Percentiles rank a stretch among this genome's conserved stretches.
phyloP scores from a whole-genome alignment of 2,113 vertebrate species.

The Panthera tigris region DNA sequence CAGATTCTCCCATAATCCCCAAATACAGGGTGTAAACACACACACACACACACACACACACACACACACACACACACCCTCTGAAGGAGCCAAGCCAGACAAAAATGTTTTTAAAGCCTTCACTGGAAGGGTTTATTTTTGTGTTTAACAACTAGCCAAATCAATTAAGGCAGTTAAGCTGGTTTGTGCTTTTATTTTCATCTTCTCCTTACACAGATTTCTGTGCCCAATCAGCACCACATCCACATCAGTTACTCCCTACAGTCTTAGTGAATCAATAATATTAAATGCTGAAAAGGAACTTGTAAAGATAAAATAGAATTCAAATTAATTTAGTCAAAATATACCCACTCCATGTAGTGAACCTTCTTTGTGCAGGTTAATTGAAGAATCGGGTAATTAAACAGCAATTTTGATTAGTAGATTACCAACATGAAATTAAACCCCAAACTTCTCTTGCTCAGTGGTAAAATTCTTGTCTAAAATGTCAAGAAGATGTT shows the following conservation, averaged over 20 bases:
- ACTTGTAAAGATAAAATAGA: conserved; percentile 20
- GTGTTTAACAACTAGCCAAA: background rate
- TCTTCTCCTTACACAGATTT: background rate
- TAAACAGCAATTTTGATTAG: conserved; percentile 56
- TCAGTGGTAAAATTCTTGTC: conserved; percentile 35
- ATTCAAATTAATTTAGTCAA: conserved; percentile 50
- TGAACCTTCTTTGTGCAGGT: conserved; percentile 22
- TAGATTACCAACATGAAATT: conserved; percentile 56
- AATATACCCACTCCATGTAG: conserved; percentile 41
- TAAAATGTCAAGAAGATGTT: conserved; percentile 52
- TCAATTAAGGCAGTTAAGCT: background rate
- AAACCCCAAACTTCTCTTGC: conserved; percentile 26
- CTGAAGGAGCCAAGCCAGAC: background rate
- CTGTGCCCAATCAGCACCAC: background rate
- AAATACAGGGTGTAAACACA: background rate
- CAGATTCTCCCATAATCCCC: background rate
- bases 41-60: background rate
- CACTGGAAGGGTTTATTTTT: background rate
- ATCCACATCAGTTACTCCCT: background rate
- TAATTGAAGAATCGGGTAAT: conserved; percentile 22
- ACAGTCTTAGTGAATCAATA: conserved; percentile 7
- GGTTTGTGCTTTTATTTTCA: conserved; percentile 2
- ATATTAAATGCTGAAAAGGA: conserved; percentile 6
- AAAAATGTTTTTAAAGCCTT: background rate
- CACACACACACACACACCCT: too few species aligned